Evolutionary conservation across 2,113 vertebrate species (phyloP), one percentile per base, ranked within the genome.

Genomic region (Halcyon malimbica): DNA sequence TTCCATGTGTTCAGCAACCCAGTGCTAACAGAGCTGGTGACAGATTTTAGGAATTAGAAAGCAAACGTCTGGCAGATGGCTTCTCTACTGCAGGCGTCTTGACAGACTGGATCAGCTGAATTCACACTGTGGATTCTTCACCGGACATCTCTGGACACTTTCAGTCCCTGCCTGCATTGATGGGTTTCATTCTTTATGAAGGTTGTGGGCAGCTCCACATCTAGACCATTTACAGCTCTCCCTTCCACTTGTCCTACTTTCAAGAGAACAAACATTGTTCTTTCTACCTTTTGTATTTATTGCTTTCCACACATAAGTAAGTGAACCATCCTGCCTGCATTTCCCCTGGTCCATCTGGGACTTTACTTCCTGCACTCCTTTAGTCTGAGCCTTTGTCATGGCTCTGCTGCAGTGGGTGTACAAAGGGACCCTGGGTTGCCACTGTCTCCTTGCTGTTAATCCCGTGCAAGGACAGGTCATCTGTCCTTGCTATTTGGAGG

Each of bases 171-270:
- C 35, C 54, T 89, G 73, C 76, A 25, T 19, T 20, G 46, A 46
- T 24, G 46, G 39, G 6, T 26, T 93, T 54, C 42, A 29, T 24
- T 86, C 50, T 28, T 63, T 46, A 53, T 2, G 3, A 59, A 59
- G 60, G 65, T 12, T 78, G 33, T 28, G 53, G 56, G 73, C 51
- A 84, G 69, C 69, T 87, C 46, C 60, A 46, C 62, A 51, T 42
- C 46, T 74, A 42, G 14, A 18, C 19, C 3, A 2, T 28, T 60
- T 46, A 48, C 53, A 90, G 48, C 14, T 75, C 50, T 73, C 35
- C n/a, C 11, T 86, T 90, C 69, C 42, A 54, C 56, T 46, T 80
- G 85, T 56, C 92, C 88, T 79, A n/a, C 57, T 91, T 96, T n/a
- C 42, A 54, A 74, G n/a, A 80, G 37, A 62, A 35, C 16, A 90